These are phyloP conservation scores for Choristoneura fumiferana DNA, from an alignment of 1,140 invertebrate genomes.

Conservation along the genomic window DNA sequence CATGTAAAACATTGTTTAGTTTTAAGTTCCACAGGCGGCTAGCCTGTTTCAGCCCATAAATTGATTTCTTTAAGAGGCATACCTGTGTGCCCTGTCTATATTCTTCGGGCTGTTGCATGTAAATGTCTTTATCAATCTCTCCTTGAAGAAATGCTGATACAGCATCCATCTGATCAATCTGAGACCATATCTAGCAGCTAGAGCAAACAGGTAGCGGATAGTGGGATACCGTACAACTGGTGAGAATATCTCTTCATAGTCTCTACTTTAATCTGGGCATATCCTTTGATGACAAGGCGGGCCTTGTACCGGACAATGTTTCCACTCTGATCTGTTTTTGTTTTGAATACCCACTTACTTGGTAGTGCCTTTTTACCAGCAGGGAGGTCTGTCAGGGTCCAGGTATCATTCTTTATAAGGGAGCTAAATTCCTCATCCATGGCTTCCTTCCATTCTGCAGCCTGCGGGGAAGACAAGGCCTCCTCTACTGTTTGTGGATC, in stretches of 20 bases:
- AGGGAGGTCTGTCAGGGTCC: constrained; percentile 23
- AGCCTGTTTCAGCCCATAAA: not conserved
- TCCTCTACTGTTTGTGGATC: constrained; percentile 35
- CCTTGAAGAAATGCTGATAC: constrained; percentile 69
- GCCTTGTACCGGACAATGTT: constrained; percentile 27
- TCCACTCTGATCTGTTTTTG: constrained; percentile 26
- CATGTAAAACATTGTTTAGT: not conserved
- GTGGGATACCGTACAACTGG: constrained; percentile 29
- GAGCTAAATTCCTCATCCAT: constrained; percentile 49
- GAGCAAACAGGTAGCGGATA: constrained; percentile 23
- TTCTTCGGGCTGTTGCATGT: constrained; percentile 48
- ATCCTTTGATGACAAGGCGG: constrained; percentile 31
- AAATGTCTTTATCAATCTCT: constrained; percentile 55
- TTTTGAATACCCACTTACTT: constrained; percentile 38
- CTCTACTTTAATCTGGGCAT: constrained; percentile 27
- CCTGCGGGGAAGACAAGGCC: constrained; percentile 29
- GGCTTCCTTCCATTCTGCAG: constrained; percentile 41
- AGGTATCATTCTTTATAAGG: constrained; percentile 45
- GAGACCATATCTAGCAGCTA: constrained; percentile 20
- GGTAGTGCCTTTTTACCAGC: constrained; percentile 15
- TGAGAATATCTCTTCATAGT: constrained; percentile 33
- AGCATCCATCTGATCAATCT: constrained; percentile 37
- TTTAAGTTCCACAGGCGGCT: not conserved
- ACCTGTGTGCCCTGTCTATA: not conserved
- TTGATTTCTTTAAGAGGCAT: not conserved